Evolutionary conservation across 2,113 vertebrate species (phyloP).

Genomic region (Mustelus asterias): DNA sequence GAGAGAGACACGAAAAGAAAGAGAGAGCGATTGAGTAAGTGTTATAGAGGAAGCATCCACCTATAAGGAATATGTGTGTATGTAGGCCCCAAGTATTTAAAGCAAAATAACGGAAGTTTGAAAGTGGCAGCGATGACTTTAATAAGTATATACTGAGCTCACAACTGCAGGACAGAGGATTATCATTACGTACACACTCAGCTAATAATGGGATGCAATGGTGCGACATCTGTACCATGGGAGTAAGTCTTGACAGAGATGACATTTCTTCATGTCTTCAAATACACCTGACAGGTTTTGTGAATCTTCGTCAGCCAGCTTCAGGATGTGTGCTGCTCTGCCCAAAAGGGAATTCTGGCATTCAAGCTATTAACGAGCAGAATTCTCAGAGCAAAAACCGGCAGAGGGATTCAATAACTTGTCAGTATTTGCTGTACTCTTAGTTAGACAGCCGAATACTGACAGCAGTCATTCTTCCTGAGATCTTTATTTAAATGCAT

Average conservation of each 20-base stretch:
- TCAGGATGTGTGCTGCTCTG: not conserved
- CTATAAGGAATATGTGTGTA: not conserved
- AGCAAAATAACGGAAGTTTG: not conserved
- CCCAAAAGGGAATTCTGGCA: not conserved
- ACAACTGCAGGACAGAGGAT: not conserved
- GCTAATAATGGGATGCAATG: not conserved
- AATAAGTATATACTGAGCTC: not conserved
- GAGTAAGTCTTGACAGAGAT: not conserved
- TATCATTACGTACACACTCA: not conserved
- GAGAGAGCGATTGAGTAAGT: not conserved
- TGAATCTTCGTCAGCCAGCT: not conserved
- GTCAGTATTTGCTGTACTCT: not conserved
- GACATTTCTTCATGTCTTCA: slow-evolving; percentile 21
- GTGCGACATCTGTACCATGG: not conserved
- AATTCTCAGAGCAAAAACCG: not conserved
- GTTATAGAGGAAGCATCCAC: not conserved
- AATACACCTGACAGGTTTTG: not conserved
- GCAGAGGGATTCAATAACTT: not conserved
- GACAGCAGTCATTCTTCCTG: not conserved
- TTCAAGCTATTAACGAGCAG: not conserved
- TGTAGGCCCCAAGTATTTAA: not conserved
- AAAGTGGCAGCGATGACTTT: not conserved
- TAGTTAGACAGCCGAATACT: not conserved
- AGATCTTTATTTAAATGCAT: not conserved
- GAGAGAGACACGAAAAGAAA: not conserved